Conservation (phyloP, 1,140 invertebrate species). For the Drosophila sproati region DNA sequence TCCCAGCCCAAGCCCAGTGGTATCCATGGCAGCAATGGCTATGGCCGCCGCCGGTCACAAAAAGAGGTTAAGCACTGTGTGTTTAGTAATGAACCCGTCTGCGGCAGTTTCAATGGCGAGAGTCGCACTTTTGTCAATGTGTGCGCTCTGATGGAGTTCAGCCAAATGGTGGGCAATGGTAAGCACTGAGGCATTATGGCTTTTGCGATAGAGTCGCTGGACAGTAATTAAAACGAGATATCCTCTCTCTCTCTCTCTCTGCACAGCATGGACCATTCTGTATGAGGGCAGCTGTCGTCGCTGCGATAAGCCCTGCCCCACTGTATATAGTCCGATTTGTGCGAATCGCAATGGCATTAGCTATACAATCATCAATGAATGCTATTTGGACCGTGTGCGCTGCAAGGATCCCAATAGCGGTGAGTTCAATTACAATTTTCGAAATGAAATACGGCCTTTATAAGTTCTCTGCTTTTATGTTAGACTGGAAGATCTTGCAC, state of each 20-base stretch:
- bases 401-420: slow-evolving; percentile 67
- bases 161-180: slow-evolving; percentile 64
- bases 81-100: slow-evolving; percentile 67
- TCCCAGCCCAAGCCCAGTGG: not conserved
- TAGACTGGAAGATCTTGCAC: slow-evolving; percentile 60
- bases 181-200: slow-evolving; percentile 19
- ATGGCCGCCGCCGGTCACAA: not conserved
- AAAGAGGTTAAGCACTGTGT: slow-evolving; percentile 49
- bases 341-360: slow-evolving; percentile 64
- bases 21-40: slow-evolving; percentile 1
- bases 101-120: slow-evolving; percentile 63
- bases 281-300: slow-evolving; percentile 59
- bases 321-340: slow-evolving; percentile 66
- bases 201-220: slow-evolving; percentile 2
- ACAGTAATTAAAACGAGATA: slow-evolving; percentile 13
- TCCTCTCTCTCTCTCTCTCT: not conserved
- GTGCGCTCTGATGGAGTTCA: slow-evolving; percentile 67
- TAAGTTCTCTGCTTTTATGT: not conserved
- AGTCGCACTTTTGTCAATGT: slow-evolving; percentile 65
- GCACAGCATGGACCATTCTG: slow-evolving; percentile 61
- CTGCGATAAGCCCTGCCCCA: slow-evolving; percentile 66
- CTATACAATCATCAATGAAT: slow-evolving; percentile 76
- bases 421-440: slow-evolving; percentile 16
- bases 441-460: not conserved
- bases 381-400: slow-evolving; percentile 66